Evolutionary conservation across 2,113 vertebrate species (phyloP).

Genomic region (Hippolais icterina): DNA sequence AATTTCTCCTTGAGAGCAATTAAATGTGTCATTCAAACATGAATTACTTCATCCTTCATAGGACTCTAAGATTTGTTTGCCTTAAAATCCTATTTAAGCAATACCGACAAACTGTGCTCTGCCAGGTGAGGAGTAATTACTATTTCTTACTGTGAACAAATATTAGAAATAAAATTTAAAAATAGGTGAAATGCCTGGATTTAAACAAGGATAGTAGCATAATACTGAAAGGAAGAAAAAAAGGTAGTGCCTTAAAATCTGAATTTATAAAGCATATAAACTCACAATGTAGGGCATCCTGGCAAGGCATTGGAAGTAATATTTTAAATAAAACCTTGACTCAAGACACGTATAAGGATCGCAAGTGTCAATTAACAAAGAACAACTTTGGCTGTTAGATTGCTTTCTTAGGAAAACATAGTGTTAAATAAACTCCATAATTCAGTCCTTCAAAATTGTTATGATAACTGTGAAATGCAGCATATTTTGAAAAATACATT

Average conservation of each 20-base stretch:
- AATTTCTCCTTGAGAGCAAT: not conserved
- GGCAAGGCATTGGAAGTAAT: not conserved
- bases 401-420: not conserved
- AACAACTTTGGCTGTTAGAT: not conserved
- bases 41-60: not conserved
- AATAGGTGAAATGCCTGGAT: not conserved
- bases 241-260: not conserved
- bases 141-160: not conserved
- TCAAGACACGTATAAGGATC: not conserved
- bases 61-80: not conserved
- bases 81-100: not conserved
- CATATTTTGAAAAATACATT: not conserved
- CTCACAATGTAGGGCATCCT: not conserved
- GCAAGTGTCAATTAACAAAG: not conserved
- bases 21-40: not conserved
- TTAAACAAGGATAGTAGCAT: not conserved
- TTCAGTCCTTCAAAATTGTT: not conserved
- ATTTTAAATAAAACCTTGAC: not conserved
- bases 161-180: not conserved
- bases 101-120: not conserved
- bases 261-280: not conserved
- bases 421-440: not conserved
- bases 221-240: not conserved
- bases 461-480: not conserved
- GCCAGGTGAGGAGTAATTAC: not conserved